Conservation (phyloP, 35 echinoderm and acorn worm species). For the Apostichopus californicus region DNA sequence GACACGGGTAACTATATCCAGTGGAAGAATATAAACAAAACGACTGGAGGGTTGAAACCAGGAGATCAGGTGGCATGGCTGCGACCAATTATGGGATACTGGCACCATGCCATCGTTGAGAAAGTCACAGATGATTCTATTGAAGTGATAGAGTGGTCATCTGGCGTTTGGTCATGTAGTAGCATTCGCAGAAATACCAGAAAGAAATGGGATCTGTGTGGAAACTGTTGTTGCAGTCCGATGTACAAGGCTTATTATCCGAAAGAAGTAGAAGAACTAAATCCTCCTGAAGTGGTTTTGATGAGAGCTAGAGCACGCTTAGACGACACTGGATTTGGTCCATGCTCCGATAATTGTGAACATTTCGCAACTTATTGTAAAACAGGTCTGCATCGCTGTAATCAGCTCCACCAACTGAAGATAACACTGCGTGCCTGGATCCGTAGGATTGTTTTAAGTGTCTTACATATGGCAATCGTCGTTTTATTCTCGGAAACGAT, state of each 20-base stretch:
- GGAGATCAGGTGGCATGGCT: slow-evolving; percentile 63
- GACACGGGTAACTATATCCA: neutral
- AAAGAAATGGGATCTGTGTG: neutral
- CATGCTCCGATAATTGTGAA: slow-evolving; percentile 58
- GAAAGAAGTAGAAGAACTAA: neutral
- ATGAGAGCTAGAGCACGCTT: slow-evolving; percentile 20
- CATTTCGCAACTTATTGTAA: neutral
- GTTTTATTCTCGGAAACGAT: slow-evolving; percentile 19
- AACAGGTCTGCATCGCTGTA: no score
- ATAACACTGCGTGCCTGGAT: no score
- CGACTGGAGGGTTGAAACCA: neutral
- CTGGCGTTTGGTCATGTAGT: no score
- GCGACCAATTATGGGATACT: slow-evolving; percentile 7
- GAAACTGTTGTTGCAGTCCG: slow-evolving; percentile 10
- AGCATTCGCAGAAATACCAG: neutral
- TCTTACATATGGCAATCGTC: neutral
- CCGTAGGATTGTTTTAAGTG: no score
- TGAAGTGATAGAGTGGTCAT: slow-evolving; percentile 13
- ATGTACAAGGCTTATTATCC: slow-evolving; percentile 56
- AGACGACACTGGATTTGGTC: slow-evolving; percentile 35
- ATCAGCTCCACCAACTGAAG: no score
- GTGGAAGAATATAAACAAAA: neutral
- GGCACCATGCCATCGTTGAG: slow-evolving; percentile 67
- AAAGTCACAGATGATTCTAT: neutral
- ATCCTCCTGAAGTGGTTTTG: slow-evolving; percentile 54